These are phyloP conservation scores for Neoniphon sammara DNA, from an alignment of 2,797 vertebrate species.

Conservation along the genomic window DNA sequence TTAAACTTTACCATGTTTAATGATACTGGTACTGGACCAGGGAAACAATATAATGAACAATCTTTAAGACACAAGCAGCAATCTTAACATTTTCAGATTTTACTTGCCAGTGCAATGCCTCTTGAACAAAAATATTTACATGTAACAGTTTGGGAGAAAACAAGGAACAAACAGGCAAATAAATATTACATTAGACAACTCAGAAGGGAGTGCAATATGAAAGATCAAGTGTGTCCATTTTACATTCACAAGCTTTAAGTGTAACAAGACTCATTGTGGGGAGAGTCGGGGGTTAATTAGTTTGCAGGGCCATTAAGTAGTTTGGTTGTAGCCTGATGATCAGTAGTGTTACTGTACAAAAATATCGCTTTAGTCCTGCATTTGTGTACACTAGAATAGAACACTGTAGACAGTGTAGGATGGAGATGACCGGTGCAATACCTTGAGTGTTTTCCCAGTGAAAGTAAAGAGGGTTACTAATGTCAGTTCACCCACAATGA, in stretches of 20 bases:
- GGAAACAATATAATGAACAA: neutral
- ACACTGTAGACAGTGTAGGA: neutral
- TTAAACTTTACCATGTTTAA: neutral
- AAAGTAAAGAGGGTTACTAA: neutral
- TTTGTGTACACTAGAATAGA: neutral
- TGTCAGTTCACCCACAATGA: neutral
- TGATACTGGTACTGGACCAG: too few species aligned
- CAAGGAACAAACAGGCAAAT: neutral
- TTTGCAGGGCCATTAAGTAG: too few species aligned
- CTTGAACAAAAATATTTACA: conserved; percentile 8
- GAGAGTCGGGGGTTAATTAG: neutral
- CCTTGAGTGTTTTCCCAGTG: neutral
- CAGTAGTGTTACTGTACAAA: neutral
- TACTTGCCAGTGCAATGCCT: neutral
- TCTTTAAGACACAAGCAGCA: neutral
- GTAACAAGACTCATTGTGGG: neutral
- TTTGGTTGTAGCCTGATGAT: neutral
- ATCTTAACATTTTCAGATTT: neutral
- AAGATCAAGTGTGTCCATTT: conserved; percentile 2
- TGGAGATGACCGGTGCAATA: neutral
- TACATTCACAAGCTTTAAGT: conserved; percentile 38
- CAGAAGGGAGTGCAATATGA: neutral
- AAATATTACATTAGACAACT: neutral
- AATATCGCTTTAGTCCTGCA: neutral
- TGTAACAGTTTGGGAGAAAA: neutral